phyloP scores from a whole-genome alignment of 1,140 invertebrate species.

The Solen grandis region DNA sequence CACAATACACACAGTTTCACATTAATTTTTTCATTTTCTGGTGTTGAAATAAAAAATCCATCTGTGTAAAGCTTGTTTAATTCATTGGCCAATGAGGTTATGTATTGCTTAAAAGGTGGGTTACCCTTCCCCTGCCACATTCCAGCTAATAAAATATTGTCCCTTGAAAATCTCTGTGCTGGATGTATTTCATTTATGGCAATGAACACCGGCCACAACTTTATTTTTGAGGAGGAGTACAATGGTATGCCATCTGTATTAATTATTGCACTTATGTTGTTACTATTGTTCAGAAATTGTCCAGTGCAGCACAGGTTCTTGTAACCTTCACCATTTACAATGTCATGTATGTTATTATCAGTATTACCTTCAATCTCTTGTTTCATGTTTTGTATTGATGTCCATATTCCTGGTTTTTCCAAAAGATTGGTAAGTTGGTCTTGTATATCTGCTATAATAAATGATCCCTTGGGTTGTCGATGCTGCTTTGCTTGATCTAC shows the following conservation, averaged over 20 bases:
- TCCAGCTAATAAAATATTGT: constrained; percentile 22
- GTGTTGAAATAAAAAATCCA: background rate
- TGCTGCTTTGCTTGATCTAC: background rate
- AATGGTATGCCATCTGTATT: constrained; percentile 53
- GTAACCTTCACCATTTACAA: constrained; percentile 21
- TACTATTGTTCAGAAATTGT: constrained; percentile 10
- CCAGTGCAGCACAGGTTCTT: constrained; percentile 19
- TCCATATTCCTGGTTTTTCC: background rate
- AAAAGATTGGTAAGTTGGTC: background rate
- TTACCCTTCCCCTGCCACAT: constrained; percentile 47
- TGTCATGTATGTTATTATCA: background rate
- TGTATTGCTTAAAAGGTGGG: constrained; percentile 12
- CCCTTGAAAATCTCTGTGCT: background rate
- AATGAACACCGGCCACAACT: constrained; percentile 52
- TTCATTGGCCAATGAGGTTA: background rate
- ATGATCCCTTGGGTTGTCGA: background rate
- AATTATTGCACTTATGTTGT: constrained; percentile 41
- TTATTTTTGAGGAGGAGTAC: constrained; percentile 51
- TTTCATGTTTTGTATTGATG: background rate
- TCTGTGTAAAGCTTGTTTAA: constrained; percentile 27
- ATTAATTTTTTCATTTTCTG: background rate
- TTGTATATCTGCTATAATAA: background rate
- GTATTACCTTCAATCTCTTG: background rate
- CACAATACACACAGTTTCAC: constrained; percentile 7
- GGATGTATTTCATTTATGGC: constrained; percentile 47